Conservation (phyloP, 2,888 invertebrate species). For the Notocelia uddmanniana region DNA sequence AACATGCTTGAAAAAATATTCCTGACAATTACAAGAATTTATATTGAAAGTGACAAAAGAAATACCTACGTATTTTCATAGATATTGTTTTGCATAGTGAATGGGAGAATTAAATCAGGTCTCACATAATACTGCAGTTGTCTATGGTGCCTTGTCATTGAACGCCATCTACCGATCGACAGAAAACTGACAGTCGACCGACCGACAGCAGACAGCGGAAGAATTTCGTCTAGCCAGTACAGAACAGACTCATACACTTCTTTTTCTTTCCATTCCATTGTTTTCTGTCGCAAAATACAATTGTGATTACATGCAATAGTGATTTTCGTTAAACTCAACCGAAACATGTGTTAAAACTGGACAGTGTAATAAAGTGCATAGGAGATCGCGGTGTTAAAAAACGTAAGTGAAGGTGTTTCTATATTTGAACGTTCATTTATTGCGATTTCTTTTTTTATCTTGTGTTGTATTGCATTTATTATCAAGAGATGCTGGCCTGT, state of each 20-base stretch:
- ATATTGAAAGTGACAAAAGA: background rate
- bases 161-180: constrained; percentile 70
- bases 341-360: constrained; percentile 61
- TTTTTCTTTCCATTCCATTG: constrained; percentile 71
- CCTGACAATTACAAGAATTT: too few species aligned
- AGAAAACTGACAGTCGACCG: constrained; percentile 44
- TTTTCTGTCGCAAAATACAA: constrained; percentile 76
- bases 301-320: constrained; percentile 64
- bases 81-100: background rate
- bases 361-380: constrained; percentile 63
- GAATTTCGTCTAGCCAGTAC: constrained; percentile 64
- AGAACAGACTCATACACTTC: constrained; percentile 68
- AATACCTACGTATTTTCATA: background rate
- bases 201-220: constrained; percentile 50
- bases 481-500: constrained; percentile 40
- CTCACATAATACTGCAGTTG: constrained; percentile 60
- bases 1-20: too few species aligned
- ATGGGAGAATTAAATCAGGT: constrained; percentile 55
- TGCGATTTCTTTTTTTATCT: constrained; percentile 65
- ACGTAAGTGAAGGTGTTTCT: constrained; percentile 68
- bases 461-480: constrained; percentile 49
- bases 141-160: constrained; percentile 62
- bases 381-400: constrained; percentile 57
- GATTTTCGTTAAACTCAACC: constrained; percentile 62
- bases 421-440: constrained; percentile 58